These are phyloP conservation scores for Lithobates sylvaticus DNA, from an alignment of 2,797 vertebrate genomes.

Conservation along the genomic window DNA sequence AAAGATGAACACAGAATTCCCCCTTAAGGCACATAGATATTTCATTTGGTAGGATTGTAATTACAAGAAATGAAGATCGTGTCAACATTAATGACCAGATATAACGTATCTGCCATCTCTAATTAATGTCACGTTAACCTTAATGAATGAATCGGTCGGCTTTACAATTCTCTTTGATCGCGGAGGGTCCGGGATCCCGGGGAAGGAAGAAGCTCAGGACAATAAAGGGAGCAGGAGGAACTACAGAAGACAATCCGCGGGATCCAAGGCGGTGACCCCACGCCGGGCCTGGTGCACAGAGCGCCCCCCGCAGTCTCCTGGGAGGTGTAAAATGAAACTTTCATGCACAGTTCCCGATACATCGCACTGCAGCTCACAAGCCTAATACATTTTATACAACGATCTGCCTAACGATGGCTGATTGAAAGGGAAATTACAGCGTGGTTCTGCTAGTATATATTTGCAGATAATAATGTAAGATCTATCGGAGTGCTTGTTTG, in stretches of 20 bases:
- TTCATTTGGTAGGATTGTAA: slow-evolving; percentile 56
- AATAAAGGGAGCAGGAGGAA: not conserved
- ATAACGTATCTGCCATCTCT: slow-evolving; percentile 35
- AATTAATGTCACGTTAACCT: slow-evolving; percentile 40
- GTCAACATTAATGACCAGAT: slow-evolving; percentile 52
- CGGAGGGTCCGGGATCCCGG: not conserved
- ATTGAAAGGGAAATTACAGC: not conserved
- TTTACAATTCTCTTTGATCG: slow-evolving; percentile 6
- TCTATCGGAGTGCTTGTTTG: too few species aligned
- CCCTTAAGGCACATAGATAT: slow-evolving; percentile 44
- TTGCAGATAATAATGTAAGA: not conserved
- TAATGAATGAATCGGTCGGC: slow-evolving; percentile 41
- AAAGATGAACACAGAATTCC: slow-evolving; percentile 5
- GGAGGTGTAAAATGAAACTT: not conserved
- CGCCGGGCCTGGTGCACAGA: too few species aligned
- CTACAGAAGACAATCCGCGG: too few species aligned
- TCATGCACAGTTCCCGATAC: not conserved
- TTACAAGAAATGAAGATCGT: slow-evolving; percentile 54
- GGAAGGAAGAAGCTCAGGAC: not conserved
- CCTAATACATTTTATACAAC: not conserved
- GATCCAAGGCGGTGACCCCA: too few species aligned
- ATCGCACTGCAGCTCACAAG: not conserved
- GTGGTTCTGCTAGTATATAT: not conserved
- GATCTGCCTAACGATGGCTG: not conserved
- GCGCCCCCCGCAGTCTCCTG: too few species aligned